Percentiles rank a stretch among this genome's conserved stretches.
phyloP scores from a whole-genome alignment of 1,140 invertebrate species.

The Rhagoletis pomonella region DNA sequence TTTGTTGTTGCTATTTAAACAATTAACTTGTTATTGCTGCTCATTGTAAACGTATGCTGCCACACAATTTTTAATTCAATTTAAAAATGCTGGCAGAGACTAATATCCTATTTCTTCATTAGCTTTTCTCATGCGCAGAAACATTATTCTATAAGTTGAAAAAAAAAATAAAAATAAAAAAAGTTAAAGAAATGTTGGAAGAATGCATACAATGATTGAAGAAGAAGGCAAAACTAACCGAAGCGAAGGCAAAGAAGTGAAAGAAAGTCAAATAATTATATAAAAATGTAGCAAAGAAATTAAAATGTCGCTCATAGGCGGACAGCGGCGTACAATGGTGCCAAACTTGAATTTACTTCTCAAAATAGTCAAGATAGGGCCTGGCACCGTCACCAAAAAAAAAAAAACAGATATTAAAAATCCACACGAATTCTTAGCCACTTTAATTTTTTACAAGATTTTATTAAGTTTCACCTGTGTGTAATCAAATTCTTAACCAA shows the following conservation, averaged over 20 bases:
- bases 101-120: slow-evolving; percentile 32
- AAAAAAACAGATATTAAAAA: too few species aligned
- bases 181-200: not conserved
- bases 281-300: slow-evolving; percentile 38
- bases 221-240: not conserved
- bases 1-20: not conserved
- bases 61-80: slow-evolving; percentile 5
- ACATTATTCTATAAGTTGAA: not conserved
- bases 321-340: not conserved
- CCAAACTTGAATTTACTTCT: too few species aligned
- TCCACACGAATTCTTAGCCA: too few species aligned
- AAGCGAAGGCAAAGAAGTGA: not conserved
- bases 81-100: not conserved
- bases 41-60: not conserved
- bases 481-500: too few species aligned
- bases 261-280: not conserved
- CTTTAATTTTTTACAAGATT: too few species aligned
- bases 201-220: slow-evolving; percentile 27
- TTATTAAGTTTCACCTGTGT: too few species aligned
- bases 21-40: slow-evolving; percentile 21
- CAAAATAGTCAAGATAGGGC: too few species aligned
- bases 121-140: not conserved
- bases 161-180: not conserved
- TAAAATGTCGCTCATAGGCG: slow-evolving; percentile 45
- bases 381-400: too few species aligned